Evolutionary conservation across 2,113 vertebrate species (phyloP).

Genomic region (Rhinoptilus africanus): DNA sequence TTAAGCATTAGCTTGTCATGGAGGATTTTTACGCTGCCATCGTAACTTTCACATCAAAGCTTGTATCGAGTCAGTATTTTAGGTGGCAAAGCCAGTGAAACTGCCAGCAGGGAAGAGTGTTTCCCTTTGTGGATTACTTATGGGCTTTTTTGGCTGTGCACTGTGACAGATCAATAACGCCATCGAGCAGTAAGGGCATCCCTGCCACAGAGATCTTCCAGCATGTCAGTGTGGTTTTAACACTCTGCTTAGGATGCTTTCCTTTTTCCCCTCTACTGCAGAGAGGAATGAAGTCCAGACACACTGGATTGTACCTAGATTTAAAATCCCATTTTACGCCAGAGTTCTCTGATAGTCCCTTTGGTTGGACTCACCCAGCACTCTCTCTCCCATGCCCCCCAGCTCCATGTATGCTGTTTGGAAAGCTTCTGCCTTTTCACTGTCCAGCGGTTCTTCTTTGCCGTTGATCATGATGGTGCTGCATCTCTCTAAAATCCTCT

Average conservation of each 20-base stretch:
- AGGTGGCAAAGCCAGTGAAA: background rate
- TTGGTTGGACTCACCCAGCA: slow-evolving; percentile 73
- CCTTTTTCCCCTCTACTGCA: background rate
- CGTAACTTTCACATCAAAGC: background rate
- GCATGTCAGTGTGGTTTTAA: background rate
- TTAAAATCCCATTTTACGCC: background rate
- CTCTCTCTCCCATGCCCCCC: slow-evolving; percentile 80
- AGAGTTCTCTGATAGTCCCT: too few relatives aligned
- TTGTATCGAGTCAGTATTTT: background rate
- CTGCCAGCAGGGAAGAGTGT: background rate
- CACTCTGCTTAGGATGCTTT: background rate
- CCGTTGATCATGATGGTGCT: slow-evolving; percentile 79
- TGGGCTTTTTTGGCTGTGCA: background rate
- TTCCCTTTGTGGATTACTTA: background rate
- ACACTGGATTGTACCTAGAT: background rate
- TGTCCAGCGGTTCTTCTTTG: slow-evolving; percentile 74
- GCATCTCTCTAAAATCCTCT: slow-evolving; percentile 77
- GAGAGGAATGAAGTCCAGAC: background rate
- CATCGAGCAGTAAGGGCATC: background rate
- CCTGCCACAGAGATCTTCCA: background rate
- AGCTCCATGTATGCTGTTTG: slow-evolving; percentile 80
- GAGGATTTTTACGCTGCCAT: background rate
- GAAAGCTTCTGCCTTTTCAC: slow-evolving; percentile 66
- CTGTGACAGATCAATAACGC: background rate
- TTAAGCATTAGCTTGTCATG: background rate